Evolutionary conservation across 2,797 vertebrate species (phyloP), one percentile per base, ranked within the genome.

Genomic region (Chiloscyllium punctatum): DNA sequence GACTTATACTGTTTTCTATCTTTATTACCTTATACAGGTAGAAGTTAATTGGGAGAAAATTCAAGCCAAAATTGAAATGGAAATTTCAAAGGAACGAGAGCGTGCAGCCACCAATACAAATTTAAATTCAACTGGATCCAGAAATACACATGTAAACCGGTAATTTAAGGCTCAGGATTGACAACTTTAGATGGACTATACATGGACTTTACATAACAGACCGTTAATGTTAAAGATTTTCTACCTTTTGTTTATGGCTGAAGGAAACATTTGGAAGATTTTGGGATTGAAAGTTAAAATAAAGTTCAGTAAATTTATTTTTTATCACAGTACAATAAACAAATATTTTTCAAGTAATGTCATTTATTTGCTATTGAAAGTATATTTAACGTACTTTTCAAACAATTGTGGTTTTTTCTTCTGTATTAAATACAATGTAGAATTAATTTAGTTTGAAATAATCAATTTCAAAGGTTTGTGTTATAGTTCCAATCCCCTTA

Each of bases 11-110:
- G 62, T 77, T 57, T 8, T 48, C 42, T 74, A 15, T 53, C 33
- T 1, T 1, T n/a, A 66, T 66, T 77, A 33, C 16, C 94, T 96
- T 97, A n/a, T 96, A 95, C 97, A 99, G 99, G 98, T 99, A 96
- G 98, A 99, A 97, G 98, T 99, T 96, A 98, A 99, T 96, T 99
- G 99, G 99, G 98, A 98, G 96, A 99, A 99, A 97, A 99, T 99
- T 97, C 98, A 98, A 97, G 98, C 98, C 51, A 99, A 99, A 97
- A 98, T 99, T 74, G 98, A 99, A 96, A 98, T 99, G 98, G 99
- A 99, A 97, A 96, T 99, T 95, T 97, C 98, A 16, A 99, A 98
- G 97, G 99, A 99, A 96, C 97, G 98, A 95, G 99, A 99, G 96
- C 96, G 97, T 96, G 98, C 98, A 68, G 97, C 97, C 51, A 72